phyloP scores from a whole-genome alignment of 23 tunicate species.

The Botrylloides violaceus region DNA sequence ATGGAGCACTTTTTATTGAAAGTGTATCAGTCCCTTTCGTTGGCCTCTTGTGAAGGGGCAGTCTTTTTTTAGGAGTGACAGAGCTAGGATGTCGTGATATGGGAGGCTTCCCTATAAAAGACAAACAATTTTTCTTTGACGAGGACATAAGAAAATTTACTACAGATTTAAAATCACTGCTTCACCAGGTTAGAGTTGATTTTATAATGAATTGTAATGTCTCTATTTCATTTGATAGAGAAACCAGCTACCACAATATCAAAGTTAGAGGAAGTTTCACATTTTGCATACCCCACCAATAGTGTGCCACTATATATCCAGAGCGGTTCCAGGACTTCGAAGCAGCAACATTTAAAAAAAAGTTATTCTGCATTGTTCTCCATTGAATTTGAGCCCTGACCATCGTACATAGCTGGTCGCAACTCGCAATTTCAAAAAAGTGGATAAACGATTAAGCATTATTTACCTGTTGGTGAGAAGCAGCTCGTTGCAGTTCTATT shows the following conservation, averaged over 20 bases:
- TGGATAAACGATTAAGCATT: background rate
- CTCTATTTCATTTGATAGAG: too few relatives aligned
- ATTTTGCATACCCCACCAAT: too few relatives aligned
- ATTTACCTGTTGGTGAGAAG: conserved; percentile 37
- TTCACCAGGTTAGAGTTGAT: too few relatives aligned
- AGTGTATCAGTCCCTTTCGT: conserved; percentile 23
- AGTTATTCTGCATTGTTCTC: background rate
- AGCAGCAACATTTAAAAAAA: too few relatives aligned
- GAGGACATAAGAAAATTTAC: too few relatives aligned
- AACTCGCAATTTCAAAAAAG: background rate
- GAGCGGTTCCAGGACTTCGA: too few relatives aligned
- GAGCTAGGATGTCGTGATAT: conserved; percentile 39
- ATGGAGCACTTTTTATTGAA: conserved; percentile 66
- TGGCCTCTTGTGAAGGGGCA: conserved; percentile 5
- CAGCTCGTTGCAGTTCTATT: conserved; percentile 47
- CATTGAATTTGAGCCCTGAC: too few relatives aligned
- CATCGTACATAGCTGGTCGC: background rate
- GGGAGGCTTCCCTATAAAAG: conserved; percentile 68
- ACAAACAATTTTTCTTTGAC: background rate
- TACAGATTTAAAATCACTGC: too few relatives aligned
- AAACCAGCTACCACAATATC: too few relatives aligned
- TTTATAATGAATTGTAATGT: too few relatives aligned
- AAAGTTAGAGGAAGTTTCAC: too few relatives aligned
- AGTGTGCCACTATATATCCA: too few relatives aligned
- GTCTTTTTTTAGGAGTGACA: conserved; percentile 6